Conservation (phyloP, 2,113 vertebrate genomes). For the Calyptomena viridis region DNA sequence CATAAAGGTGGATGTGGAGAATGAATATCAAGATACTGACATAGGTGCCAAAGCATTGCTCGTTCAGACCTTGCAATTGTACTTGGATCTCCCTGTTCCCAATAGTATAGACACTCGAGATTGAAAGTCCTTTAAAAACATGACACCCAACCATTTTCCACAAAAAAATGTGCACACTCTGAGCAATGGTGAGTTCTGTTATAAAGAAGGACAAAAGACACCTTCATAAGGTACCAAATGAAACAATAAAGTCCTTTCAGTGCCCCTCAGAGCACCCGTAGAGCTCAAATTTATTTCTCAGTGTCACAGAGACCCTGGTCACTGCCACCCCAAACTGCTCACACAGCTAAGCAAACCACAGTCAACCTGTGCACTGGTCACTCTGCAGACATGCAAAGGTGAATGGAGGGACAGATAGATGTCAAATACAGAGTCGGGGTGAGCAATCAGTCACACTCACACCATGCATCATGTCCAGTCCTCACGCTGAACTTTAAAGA, state of each 20-base stretch:
- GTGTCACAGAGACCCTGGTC: neutral
- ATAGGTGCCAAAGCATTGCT: neutral
- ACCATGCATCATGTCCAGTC: neutral
- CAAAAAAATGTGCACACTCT: neutral
- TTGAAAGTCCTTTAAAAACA: neutral
- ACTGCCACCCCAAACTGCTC: neutral
- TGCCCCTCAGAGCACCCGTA: neutral
- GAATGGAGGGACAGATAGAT: neutral
- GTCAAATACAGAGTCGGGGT: neutral
- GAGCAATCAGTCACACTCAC: neutral
- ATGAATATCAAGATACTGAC: neutral
- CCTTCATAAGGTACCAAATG: neutral
- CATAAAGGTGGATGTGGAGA: neutral
- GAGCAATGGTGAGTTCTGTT: neutral
- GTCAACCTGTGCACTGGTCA: neutral
- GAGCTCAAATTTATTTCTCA: neutral
- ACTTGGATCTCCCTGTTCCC: neutral
- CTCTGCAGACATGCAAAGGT: neutral
- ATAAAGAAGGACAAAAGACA: neutral
- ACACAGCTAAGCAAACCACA: neutral
- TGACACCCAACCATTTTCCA: neutral
- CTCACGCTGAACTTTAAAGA: neutral
- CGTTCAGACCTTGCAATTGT: neutral
- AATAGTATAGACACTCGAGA: accelerated
- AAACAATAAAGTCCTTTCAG: neutral